Base-by-base conservation (phyloP, 2,888 invertebrate genomes). In the Julus scanicus region DNA sequence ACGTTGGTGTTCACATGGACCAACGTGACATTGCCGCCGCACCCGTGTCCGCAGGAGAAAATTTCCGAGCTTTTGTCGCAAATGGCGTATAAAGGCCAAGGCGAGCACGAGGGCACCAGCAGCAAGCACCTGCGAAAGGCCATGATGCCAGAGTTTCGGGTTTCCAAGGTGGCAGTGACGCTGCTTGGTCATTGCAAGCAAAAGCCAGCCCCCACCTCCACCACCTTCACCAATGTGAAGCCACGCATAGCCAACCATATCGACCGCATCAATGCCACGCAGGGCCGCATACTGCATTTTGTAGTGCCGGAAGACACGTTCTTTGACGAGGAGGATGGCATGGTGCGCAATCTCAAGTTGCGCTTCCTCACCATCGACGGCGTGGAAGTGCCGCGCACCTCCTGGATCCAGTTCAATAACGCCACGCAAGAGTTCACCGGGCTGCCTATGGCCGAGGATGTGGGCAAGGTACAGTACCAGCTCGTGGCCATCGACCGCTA, bases 351-450 rank as follows among this genome's bases (percentile, higher is more conserved):
- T 90, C 93, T 98, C 90, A 94, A 94, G 84, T 93, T 98, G 90
- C 94, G 95, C 0, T 93, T 97, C 0, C 93, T 96, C 86, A 96
- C 95, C 89, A 94, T 94, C 90, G 95, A 97, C 90, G 94, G 95
- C 88, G 94, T 94, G 6, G 94, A 94, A 86, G 93, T 97, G 44
- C 94, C 95, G 8, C 91, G 94, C 0, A 93, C 94, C 17, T 95
- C 95, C 91, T 98, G 98, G 98, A 92, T 98, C 89, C 97, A 97
- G 92, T 97, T 98, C 91, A 97, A 98, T 92, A 93, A 94, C 1
- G 96, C 95, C 91, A 97, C 97, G 93, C 96, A 97, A 91, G 97
- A 97, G 93, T 96, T 98, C 92, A 97, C 95, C 91, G 98, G 98
- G 0, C 94, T 98, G 88, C 97, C 97, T 1, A 93, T 95, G 89